Conservation (phyloP, 2,797 vertebrate species). For the Neosilurus mollespiculum region DNA sequence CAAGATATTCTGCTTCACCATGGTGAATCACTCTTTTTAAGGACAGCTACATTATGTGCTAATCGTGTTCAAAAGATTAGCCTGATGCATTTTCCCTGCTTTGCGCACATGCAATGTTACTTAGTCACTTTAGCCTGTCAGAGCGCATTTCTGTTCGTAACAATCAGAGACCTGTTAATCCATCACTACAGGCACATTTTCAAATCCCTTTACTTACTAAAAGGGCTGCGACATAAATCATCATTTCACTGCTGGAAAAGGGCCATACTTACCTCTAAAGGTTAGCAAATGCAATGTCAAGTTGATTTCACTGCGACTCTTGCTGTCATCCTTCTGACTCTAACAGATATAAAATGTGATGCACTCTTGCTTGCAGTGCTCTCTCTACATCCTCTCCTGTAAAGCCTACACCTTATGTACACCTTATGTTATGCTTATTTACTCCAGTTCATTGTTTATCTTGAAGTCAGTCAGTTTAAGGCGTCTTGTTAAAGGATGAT, state of each 20-base stretch:
- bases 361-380: background rate
- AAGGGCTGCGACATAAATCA: conserved; percentile 57
- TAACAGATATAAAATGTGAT: conserved; percentile 39
- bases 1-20: conserved; percentile 52
- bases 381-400: background rate
- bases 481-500: background rate
- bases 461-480: background rate
- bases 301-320: conserved; percentile 51
- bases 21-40: conserved; percentile 71
- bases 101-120: conserved; percentile 53
- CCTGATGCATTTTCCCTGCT: conserved; percentile 64
- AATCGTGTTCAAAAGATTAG: conserved; percentile 75
- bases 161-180: conserved; percentile 66
- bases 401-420: conserved; percentile 27
- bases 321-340: conserved; percentile 21
- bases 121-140: conserved; percentile 73
- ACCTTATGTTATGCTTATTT: conserved; percentile 23
- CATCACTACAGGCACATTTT: conserved; percentile 67
- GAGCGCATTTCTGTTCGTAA: conserved; percentile 67
- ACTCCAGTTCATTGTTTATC: conserved; percentile 29
- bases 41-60: conserved; percentile 74
- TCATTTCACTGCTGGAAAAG: conserved; percentile 56
- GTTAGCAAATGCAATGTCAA: conserved; percentile 57
- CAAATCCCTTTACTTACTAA: conserved; percentile 56
- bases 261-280: conserved; percentile 56